phyloP scores from a whole-genome alignment of 2,797 vertebrate genomes.

The Hozukius guyotensis region DNA sequence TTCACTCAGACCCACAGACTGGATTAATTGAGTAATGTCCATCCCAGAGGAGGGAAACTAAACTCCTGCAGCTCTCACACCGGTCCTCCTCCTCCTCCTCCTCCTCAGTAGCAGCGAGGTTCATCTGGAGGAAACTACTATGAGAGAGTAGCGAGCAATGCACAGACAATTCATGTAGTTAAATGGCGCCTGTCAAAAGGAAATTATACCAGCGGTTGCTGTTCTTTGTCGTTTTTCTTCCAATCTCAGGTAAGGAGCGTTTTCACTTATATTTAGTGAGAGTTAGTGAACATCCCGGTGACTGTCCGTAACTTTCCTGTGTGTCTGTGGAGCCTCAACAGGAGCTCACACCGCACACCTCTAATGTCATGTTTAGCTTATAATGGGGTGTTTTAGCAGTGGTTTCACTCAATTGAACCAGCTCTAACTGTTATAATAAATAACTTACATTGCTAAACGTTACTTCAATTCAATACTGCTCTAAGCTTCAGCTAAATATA shows the following conservation, averaged over 20 bases:
- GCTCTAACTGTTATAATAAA: neutral
- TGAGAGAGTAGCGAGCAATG: constrained; percentile 78
- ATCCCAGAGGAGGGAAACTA: constrained; percentile 58
- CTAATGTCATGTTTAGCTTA: neutral
- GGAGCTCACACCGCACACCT: neutral
- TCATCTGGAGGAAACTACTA: constrained; percentile 59
- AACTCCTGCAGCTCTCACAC: constrained; percentile 40
- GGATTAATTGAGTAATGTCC: constrained; percentile 31
- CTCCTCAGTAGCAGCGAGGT: constrained; percentile 53
- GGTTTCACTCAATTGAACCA: neutral
- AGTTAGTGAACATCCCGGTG: neutral
- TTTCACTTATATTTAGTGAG: neutral
- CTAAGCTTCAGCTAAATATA: neutral
- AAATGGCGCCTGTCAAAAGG: constrained; percentile 83
- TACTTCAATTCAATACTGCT: neutral
- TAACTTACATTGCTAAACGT: neutral
- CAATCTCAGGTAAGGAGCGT: constrained; percentile 81
- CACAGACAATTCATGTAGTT: constrained; percentile 60
- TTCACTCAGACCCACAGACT: neutral
- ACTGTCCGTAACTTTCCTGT: neutral
- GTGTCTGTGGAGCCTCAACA: neutral
- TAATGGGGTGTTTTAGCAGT: too few species aligned
- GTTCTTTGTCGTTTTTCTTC: constrained; percentile 71
- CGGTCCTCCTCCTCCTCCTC: constrained; percentile 16
- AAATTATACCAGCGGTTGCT: constrained; percentile 77